Evolutionary conservation across 2,888 invertebrate species (phyloP), one percentile per base, ranked within the genome.

Genomic region (Drosophila barbarae): DNA sequence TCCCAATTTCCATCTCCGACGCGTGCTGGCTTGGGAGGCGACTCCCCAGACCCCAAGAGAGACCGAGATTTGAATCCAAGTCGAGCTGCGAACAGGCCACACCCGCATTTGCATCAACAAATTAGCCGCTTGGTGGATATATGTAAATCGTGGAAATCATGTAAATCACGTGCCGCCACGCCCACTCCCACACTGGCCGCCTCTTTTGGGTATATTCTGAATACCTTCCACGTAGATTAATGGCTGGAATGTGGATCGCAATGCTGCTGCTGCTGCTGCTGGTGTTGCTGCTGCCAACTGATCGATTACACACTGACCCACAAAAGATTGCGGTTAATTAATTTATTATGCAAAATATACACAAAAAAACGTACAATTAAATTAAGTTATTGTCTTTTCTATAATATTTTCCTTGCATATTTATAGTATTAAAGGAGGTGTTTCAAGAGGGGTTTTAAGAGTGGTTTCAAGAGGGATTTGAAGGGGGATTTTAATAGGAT

Each of bases 101-200:
- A 73, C 69, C 76, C 76, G 41, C 38, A 66, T 53, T 67, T 67
- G 47, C 41, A 39, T 65, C 54, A 53, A 69, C 68, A 71, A 71
- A 65, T 74, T 72, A 75, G 67, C 41, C 65, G 56, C 47, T 65
- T 21, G 57, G 50, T 26, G 23, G 23, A 55, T 32, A 41, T 76
- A 73, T 73, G 76, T 73, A 56, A 58, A 52, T 50, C 38, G 13
- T 73, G 76, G 69, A 61, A 55, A 52, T 50, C 46, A 56, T 56
- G 55, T 56, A 49, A 60, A 47, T 61, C 60, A 66, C 66, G 54
- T 41, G 67, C 41, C 47, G 36, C 55, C 51, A 18, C 36, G 36
- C 21, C 47, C 35, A 8, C 3, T 10, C 9, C 23, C n/a, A 9
- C 10, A 12, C 30, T n/a, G 13, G 28, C 28, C 54, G 46, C 52